These are phyloP conservation scores for Micrasema longulum DNA, from an alignment of 1,140 invertebrate species.

Conservation along the genomic window DNA sequence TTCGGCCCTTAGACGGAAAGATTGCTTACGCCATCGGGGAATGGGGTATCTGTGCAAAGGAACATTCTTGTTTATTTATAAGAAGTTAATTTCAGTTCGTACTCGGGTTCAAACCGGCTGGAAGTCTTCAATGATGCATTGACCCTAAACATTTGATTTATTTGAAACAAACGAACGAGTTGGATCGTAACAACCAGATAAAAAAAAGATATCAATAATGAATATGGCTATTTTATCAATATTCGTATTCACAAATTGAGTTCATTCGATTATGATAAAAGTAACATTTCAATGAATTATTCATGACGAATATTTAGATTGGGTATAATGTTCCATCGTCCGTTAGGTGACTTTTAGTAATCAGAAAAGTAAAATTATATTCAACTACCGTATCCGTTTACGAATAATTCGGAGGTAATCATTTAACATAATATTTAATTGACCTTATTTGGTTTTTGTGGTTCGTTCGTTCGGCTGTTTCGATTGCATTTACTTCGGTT, in stretches of 20 bases:
- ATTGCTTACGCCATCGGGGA: conserved; percentile 1
- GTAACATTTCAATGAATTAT: no score
- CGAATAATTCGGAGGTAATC: no score
- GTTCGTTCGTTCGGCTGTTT: background rate
- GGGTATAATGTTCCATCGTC: no score
- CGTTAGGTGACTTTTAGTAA: no score
- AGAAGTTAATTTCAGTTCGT: conserved; percentile 7
- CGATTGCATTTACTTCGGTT: background rate
- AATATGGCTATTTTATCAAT: background rate
- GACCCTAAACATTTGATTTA: conserved; percentile 6
- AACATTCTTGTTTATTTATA: conserved; percentile 33
- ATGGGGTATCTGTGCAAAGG: background rate
- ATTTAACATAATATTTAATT: background rate
- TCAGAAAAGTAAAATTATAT: no score
- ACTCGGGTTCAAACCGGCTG: conserved; percentile 4
- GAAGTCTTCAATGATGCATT: conserved; percentile 7
- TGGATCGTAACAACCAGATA: background rate
- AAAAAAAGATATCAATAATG: background rate
- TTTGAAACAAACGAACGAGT: background rate
- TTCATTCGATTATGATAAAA: background rate
- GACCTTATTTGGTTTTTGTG: conserved; percentile 4
- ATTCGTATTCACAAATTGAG: background rate
- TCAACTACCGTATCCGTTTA: no score
- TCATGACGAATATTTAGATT: no score
- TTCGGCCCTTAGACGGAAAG: background rate